These are phyloP conservation scores for Coilia nasus DNA, from an alignment of 2,797 vertebrate genomes.

Conservation along the genomic window DNA sequence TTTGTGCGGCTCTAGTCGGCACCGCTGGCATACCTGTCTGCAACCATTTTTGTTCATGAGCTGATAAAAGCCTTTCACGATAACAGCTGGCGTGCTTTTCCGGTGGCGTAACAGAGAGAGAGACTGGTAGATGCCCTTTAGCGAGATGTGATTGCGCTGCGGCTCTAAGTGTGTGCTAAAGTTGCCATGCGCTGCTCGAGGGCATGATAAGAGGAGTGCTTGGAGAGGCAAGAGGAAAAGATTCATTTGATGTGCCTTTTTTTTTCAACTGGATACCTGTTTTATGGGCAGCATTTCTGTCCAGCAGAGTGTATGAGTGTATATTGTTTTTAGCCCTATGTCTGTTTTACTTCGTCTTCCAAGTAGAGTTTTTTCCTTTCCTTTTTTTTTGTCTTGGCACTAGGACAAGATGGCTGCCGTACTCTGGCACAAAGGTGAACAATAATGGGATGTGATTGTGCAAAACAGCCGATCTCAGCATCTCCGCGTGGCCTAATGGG, in stretches of 20 bases:
- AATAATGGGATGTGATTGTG: neutral
- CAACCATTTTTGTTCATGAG: neutral
- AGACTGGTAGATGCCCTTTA: conserved; percentile 65
- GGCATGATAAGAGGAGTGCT: conserved; percentile 7
- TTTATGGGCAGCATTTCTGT: neutral
- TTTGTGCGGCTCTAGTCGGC: neutral
- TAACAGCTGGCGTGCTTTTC: neutral
- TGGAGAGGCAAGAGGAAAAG: neutral
- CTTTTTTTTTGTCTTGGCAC: neutral
- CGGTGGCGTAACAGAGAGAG: neutral
- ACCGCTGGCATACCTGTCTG: neutral
- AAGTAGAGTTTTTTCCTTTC: neutral
- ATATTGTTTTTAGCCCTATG: conserved; percentile 10
- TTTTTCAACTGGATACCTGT: neutral
- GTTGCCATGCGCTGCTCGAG: neutral
- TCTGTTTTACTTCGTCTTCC: neutral
- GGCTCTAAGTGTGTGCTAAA: conserved; percentile 38
- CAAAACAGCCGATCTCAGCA: neutral
- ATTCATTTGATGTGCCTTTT: neutral
- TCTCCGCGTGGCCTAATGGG: neutral
- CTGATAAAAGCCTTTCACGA: conserved; percentile 12
- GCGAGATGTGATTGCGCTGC: conserved; percentile 47
- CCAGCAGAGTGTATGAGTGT: neutral
- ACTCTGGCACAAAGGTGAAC: neutral
- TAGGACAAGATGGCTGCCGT: neutral